Evolutionary conservation across 2,113 vertebrate genomes (phyloP).

Genomic region (Chrysochloris asiatica): DNA sequence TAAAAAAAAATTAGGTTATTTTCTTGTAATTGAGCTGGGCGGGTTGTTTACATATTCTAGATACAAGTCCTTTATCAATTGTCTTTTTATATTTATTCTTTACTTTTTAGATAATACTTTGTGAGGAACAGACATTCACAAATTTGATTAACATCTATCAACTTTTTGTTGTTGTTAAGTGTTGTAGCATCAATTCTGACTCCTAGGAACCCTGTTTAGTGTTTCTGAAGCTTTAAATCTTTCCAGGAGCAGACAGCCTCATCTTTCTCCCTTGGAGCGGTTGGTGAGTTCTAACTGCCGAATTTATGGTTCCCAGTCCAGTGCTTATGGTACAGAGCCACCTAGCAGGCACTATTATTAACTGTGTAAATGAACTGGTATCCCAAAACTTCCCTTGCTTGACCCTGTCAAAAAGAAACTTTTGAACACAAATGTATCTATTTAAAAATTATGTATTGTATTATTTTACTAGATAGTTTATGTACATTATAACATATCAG

Average conservation of each 20-base stretch:
- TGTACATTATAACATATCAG: not conserved
- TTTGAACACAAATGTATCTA: not conserved
- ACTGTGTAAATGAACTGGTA: not conserved
- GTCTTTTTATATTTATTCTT: not conserved
- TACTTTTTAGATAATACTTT: not conserved
- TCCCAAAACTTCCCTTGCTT: not conserved
- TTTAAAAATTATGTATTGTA: not conserved
- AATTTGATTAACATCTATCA: no score
- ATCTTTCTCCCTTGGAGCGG: no score
- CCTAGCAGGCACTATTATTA: not conserved
- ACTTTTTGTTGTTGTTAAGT: no score
- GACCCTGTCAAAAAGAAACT: not conserved
- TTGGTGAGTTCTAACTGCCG: no score
- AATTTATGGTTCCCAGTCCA: no score
- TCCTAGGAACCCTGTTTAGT: no score
- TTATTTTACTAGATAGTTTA: not conserved
- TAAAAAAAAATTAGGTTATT: not conserved
- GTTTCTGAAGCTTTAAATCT: no score
- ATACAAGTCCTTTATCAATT: slow-evolving; percentile 12
- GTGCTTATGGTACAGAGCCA: no score
- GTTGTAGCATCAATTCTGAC: no score
- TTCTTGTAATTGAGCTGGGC: not conserved
- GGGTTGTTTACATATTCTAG: slow-evolving; percentile 6
- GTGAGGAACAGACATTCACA: not conserved
- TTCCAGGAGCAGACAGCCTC: no score